These are phyloP conservation scores for Hemiscyllium ocellatum DNA, from an alignment of 2,113 vertebrate species.

Conservation along the genomic window DNA sequence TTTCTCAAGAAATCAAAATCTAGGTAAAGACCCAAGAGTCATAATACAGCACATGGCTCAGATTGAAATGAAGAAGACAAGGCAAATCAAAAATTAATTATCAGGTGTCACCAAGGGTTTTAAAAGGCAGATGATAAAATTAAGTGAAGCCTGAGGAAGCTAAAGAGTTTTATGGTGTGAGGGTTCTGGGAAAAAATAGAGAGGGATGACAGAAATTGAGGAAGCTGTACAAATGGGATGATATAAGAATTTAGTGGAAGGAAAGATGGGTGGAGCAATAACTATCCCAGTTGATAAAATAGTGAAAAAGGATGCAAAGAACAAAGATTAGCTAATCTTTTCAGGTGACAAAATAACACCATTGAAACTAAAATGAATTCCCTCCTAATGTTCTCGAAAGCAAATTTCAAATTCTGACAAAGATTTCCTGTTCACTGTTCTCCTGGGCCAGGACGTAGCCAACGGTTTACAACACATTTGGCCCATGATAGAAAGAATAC, in stretches of 20 bases:
- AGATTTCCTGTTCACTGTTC: neutral
- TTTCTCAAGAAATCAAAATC: neutral
- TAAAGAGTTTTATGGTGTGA: neutral
- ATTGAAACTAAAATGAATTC: neutral
- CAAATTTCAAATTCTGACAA: neutral
- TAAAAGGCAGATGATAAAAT: neutral
- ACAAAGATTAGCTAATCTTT: neutral
- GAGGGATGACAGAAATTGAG: neutral
- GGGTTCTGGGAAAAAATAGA: neutral
- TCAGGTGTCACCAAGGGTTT: neutral
- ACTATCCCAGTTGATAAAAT: neutral
- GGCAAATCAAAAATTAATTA: slow-evolving; percentile 8
- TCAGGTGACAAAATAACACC: neutral
- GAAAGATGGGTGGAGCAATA: neutral
- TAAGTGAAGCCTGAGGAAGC: neutral
- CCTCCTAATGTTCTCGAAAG: neutral
- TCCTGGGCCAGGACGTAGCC: neutral
- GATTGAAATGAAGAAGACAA: neutral
- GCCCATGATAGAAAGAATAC: neutral
- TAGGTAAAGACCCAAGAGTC: neutral
- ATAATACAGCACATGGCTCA: neutral
- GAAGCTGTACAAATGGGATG: neutral
- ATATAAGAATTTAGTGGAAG: neutral
- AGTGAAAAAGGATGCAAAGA: neutral
- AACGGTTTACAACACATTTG: neutral